Evolutionary conservation across 2,888 invertebrate species (phyloP).

Genomic region (Thymelicus lineola): DNA sequence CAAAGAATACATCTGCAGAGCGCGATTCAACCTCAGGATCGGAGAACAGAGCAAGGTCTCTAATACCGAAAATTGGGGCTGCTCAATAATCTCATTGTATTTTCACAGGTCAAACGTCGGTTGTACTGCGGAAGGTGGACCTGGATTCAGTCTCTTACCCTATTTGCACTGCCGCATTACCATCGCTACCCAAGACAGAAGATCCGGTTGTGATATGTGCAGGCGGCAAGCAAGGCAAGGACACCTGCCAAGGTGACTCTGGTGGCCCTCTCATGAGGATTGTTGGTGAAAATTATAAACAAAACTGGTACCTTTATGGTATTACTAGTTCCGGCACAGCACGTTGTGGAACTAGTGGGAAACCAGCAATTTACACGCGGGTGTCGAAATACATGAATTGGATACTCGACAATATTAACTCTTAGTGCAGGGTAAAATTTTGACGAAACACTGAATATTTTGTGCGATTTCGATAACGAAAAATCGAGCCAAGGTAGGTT

Average conservation of each 20-base stretch:
- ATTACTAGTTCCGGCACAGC: slow-evolving; percentile 63
- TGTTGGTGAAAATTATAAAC: slow-evolving; percentile 52
- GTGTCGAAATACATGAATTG: slow-evolving; percentile 84
- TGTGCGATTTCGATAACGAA: too few species aligned
- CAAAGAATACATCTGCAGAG: too few species aligned
- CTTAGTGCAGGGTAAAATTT: not conserved
- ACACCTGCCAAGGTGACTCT: slow-evolving; percentile 86
- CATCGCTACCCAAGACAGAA: slow-evolving; percentile 50
- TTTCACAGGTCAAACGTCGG: slow-evolving; percentile 48
- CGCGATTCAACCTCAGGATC: too few species aligned
- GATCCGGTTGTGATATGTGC: slow-evolving; percentile 75
- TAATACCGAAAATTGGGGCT: too few species aligned
- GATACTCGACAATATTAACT: slow-evolving; percentile 58
- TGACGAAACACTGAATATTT: too few species aligned
- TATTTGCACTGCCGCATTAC: slow-evolving; percentile 52
- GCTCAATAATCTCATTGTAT: not conserved
- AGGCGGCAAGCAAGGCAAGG: slow-evolving; percentile 77
- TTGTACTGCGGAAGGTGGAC: slow-evolving; percentile 63
- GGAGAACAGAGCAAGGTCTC: too few species aligned
- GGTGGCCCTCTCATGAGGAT: slow-evolving; percentile 83
- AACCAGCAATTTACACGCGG: slow-evolving; percentile 87
- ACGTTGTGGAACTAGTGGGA: slow-evolving; percentile 62
- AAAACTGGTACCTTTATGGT: slow-evolving; percentile 80
- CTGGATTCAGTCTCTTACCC: slow-evolving; percentile 58
- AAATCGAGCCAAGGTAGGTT: too few species aligned